A percentile compares a stretch with the other conserved stretches of the same genome.
phyloP scores from a whole-genome alignment of 2,888 invertebrate genomes.

The Epistrophe eligans region DNA sequence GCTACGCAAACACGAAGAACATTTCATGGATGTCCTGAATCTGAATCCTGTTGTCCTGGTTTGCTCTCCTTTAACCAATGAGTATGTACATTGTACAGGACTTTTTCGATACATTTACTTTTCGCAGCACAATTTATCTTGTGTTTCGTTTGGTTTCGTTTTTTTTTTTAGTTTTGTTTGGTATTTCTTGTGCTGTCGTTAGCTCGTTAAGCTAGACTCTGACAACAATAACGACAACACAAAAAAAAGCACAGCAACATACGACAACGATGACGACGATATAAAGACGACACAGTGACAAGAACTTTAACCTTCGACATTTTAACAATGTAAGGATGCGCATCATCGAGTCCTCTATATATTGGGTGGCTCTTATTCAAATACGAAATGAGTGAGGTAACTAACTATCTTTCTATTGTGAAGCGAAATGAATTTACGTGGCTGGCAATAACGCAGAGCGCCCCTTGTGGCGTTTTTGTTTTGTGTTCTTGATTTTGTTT shows the following conservation, averaged over 20 bases:
- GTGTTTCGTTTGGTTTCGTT: conserved; percentile 7
- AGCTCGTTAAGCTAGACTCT: conserved; percentile 68
- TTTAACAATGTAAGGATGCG: conserved; percentile 54
- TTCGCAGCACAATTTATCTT: conserved; percentile 68
- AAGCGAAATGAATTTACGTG: conserved; percentile 60
- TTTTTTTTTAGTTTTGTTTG: conserved; percentile 16
- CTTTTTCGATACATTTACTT: conserved; percentile 68
- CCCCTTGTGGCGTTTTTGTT: conserved; percentile 13
- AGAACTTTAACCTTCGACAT: conserved; percentile 54
- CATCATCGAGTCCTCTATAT: conserved; percentile 34
- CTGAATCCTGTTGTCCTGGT: conserved; percentile 53
- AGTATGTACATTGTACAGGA: not conserved
- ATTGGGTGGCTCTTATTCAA: conserved; percentile 53
- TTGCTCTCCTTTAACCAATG: conserved; percentile 3
- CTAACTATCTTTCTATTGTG: conserved; percentile 38
- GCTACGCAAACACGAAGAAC: conserved; percentile 34
- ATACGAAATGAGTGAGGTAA: conserved; percentile 56
- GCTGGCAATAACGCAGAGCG: conserved; percentile 31
- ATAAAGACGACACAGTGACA: conserved; percentile 45
- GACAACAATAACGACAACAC: conserved; percentile 24
- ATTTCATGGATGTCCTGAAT: conserved; percentile 50
- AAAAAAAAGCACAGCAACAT: conserved; percentile 16
- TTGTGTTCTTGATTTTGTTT: not conserved
- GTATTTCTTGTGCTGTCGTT: conserved; percentile 66
- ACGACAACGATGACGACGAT: conserved; percentile 8